phyloP scores from a whole-genome alignment of 2,113 vertebrate genomes.

The Aythya baeri region DNA sequence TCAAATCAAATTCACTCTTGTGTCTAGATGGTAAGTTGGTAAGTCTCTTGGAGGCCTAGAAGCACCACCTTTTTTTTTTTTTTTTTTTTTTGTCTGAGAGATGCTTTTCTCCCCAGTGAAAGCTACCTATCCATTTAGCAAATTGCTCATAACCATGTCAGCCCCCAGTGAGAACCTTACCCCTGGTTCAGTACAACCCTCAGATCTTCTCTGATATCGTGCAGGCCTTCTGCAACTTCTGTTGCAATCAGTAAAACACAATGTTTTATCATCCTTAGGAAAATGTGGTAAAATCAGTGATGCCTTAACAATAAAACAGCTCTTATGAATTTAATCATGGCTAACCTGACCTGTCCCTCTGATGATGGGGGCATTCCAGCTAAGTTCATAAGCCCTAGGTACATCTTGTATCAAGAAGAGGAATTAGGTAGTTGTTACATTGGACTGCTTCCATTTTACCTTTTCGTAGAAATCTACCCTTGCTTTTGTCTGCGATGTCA shows the following conservation, averaged over 20 bases:
- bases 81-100: not conserved
- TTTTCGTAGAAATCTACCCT: constrained; percentile 40
- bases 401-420: not conserved
- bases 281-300: not conserved
- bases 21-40: not conserved
- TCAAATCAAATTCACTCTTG: not conserved
- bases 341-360: not conserved
- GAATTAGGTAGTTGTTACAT: not conserved
- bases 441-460: not conserved
- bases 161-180: not conserved
- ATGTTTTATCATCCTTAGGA: not conserved
- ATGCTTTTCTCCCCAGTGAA: not conserved
- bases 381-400: not conserved
- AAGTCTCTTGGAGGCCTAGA: not conserved
- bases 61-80: too few species aligned
- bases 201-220: not conserved
- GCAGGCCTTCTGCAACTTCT: not conserved
- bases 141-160: too few species aligned
- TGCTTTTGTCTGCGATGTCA: rapidly evolving
- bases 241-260: not conserved
- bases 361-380: not conserved
- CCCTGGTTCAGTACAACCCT: not conserved
- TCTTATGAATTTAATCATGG: not conserved
- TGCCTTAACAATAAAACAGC: not conserved
- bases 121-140: not conserved